Percentiles rank a stretch among this genome's conserved stretches.
phyloP scores from a whole-genome alignment of 2,888 invertebrate genomes.

The Cerastis leucographa region DNA sequence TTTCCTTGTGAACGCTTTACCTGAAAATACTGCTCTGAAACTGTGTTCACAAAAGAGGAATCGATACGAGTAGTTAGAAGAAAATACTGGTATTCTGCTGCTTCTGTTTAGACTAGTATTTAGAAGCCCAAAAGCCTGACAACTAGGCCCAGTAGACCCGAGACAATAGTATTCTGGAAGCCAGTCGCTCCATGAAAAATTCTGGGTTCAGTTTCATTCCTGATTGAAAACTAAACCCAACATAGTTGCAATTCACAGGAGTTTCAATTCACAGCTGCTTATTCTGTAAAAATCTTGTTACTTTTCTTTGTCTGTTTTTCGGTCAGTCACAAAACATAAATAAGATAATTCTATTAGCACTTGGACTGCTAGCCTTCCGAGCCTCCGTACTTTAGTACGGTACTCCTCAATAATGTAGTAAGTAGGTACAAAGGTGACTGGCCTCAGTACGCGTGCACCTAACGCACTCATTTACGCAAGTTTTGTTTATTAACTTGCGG shows the following conservation, averaged over 20 bases:
- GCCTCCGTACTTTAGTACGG: not conserved
- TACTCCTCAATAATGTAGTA: constrained; percentile 14
- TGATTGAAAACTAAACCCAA: not conserved
- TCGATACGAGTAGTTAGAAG: not conserved
- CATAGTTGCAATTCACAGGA: not conserved
- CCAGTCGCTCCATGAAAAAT: not conserved
- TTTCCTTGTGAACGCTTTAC: not conserved
- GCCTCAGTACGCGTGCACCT: constrained; percentile 41
- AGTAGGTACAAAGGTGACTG: constrained; percentile 42
- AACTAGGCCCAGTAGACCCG: not conserved
- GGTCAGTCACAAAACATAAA: not conserved
- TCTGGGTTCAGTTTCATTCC: not conserved
- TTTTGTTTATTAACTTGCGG: constrained; percentile 21
- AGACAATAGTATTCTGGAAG: not conserved
- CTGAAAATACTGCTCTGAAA: not conserved
- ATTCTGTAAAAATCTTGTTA: not conserved
- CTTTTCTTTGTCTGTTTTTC: not conserved
- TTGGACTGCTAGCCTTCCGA: not conserved
- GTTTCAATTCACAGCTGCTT: not conserved
- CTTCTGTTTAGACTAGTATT: not conserved
- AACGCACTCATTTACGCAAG: constrained; percentile 42
- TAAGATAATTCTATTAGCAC: not conserved
- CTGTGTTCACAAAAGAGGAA: not conserved
- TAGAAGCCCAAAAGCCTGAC: not conserved
- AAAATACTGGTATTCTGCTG: not conserved